Conservation (phyloP, 2,888 invertebrate genomes). For the Scaptomyza tumidula region DNA sequence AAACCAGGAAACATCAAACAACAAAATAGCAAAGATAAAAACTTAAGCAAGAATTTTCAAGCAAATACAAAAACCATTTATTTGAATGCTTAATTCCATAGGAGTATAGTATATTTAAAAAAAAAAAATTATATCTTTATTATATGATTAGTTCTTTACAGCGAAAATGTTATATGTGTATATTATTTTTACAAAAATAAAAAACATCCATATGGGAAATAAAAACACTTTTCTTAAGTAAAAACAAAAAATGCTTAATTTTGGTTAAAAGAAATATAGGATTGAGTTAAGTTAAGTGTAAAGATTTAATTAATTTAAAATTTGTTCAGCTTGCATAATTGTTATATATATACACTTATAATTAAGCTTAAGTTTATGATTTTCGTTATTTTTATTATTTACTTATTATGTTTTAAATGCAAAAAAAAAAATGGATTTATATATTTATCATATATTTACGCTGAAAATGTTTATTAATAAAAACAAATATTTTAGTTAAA, state of each 20-base stretch:
- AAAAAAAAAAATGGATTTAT: conserved; percentile 64
- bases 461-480: conserved; percentile 81
- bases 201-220: conserved; percentile 22
- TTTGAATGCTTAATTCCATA: conserved; percentile 54
- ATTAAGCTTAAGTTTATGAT: conserved; percentile 70
- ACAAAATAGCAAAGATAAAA: conserved; percentile 56
- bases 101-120: conserved; percentile 33
- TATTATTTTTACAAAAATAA: conserved; percentile 43
- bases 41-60: conserved; percentile 48
- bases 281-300: conserved; percentile 49
- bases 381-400: conserved; percentile 81
- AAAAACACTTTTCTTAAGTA: conserved; percentile 37
- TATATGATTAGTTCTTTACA: conserved; percentile 48
- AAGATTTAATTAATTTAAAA: conserved; percentile 57
- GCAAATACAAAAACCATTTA: conserved; percentile 19
- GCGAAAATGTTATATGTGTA: conserved; percentile 55
- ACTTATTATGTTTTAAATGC: conserved; percentile 79
- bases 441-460: conserved; percentile 75
- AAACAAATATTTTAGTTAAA: conserved; percentile 82
- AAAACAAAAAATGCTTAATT: conserved; percentile 38
- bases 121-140: conserved; percentile 14
- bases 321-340: conserved; percentile 77
- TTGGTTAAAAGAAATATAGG: conserved; percentile 33
- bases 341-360: conserved; percentile 70
- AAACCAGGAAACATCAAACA: conserved; percentile 32